Conservation (phyloP, 2,113 vertebrate species). For the Rhabdomys dilectus region DNA sequence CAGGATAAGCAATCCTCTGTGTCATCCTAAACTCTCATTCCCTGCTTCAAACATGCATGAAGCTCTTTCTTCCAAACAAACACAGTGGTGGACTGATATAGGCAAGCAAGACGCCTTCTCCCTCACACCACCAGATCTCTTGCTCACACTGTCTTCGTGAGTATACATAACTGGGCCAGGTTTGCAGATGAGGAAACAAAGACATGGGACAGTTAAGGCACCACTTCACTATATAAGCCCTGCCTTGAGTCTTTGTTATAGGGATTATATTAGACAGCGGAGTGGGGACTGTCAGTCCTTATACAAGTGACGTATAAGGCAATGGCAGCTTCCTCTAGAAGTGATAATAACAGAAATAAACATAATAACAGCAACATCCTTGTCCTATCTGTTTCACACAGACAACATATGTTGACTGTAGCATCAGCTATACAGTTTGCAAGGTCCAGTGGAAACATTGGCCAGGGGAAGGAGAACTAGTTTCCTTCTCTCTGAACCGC, state of each 20-base stretch:
- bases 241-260: not conserved
- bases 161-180: not conserved
- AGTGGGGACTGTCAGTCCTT: not conserved
- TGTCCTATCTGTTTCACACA: not conserved
- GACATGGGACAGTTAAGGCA: not conserved
- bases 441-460: not conserved
- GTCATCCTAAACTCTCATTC: not conserved
- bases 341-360: not conserved
- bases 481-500: not conserved
- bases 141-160: not conserved
- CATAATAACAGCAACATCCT: not conserved
- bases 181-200: conserved; percentile 20
- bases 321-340: no score
- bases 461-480: not conserved
- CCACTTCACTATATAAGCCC: not conserved
- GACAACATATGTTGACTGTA: no score
- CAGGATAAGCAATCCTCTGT: not conserved
- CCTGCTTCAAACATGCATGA: not conserved
- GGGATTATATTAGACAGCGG: not conserved
- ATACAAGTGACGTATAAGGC: not conserved
- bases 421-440: not conserved
- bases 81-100: not conserved
- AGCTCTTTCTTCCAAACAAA: conserved; percentile 53
- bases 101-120: not conserved
- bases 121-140: not conserved